A percentile compares a stretch with the other conserved stretches of the same genome.
Conservation (phyloP, 2,888 invertebrate genomes). For the Phorcus lineatus region DNA sequence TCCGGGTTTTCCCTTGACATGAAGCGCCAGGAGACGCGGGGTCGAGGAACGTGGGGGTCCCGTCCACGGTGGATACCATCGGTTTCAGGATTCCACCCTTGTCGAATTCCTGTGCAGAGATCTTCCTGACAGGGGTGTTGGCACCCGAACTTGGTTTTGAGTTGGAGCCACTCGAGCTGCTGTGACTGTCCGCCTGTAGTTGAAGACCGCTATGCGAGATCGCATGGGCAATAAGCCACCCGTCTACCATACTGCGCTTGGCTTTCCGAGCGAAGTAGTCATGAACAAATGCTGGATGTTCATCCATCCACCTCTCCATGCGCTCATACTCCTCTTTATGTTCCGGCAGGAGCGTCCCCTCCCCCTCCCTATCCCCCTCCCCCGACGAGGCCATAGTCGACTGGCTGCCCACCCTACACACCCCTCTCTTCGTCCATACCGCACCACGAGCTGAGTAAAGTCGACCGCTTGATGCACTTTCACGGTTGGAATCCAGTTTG, state of each 20-base stretch:
- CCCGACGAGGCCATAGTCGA: conserved; percentile 45
- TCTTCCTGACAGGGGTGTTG: conserved; percentile 93
- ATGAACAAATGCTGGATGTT: conserved; percentile 95
- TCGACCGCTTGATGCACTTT: conserved; percentile 26
- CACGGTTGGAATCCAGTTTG: conserved; percentile 55
- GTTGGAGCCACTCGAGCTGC: conserved; percentile 67
- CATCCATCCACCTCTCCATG: conserved; percentile 96
- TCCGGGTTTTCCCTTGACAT: conserved; percentile 77
- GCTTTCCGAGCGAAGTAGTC: conserved; percentile 95
- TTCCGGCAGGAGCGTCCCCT: conserved; percentile 44
- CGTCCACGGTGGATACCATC: conserved; percentile 91
- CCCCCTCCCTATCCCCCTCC: conserved; percentile 43
- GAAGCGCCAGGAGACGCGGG: conserved; percentile 53
- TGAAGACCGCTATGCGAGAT: conserved; percentile 62
- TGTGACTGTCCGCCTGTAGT: conserved; percentile 44
- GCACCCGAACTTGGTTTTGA: conserved; percentile 82
- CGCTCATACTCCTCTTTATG: conserved; percentile 60
- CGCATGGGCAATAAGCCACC: conserved; percentile 84
- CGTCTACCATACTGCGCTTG: conserved; percentile 92
- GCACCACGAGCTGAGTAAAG: conserved; percentile 33
- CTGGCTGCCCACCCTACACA: conserved; percentile 36
- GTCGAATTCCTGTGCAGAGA: conserved; percentile 97
- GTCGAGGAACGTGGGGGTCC: conserved; percentile 91
- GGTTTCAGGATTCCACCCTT: conserved; percentile 92
- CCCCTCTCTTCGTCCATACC: conserved; percentile 36